Base-by-base conservation (phyloP, 2,113 vertebrate genomes). In the Pithys albifrons region DNA sequence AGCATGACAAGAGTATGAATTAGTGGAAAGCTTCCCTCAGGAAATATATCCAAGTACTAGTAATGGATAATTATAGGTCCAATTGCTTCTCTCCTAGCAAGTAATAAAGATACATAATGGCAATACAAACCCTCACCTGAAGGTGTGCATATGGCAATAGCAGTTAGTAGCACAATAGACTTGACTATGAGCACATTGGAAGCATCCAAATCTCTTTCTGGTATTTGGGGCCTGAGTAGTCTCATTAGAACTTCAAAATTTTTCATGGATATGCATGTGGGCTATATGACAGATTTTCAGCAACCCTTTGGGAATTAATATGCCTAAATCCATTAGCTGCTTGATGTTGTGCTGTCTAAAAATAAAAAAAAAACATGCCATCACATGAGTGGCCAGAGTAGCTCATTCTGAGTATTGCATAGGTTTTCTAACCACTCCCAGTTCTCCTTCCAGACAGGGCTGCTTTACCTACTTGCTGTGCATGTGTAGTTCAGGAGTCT, bases 1-100 rank as follows among this genome's bases (percentile, higher is more conserved):
- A 95, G 89, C 95, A 96, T 62, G 91, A 91, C 52, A 92, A 71
- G 96, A 85, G 62, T 95, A 45, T 88, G 59, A 95, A 94, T 83
- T 90, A 95, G 67, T 83, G 37, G 78, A 88, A 79, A 45, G 71
- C 62, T 92, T 88, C 88, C 90, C 73, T 85, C 4, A 14, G 93
- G 91, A 92, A 90, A 94, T 86, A 29, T 64, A 81, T 81, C 49
- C 81, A 58, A 91, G 76, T 92, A 52, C 20, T 29, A 57, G 78
- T 84, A 96, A 85, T 94, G 57, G 93, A 91, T 78, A 97, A 97
- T 94, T 95, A 31, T 25, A 85, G 73, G 39, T 91, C 93, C 7
- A 88, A 73, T 90, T 74, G 83, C 85, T 94, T 94, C 74, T 86
- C 22, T 96, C 54, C 35, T 93, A 74, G 37, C 45, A 85, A 49